These are phyloP conservation scores for Trinectes maculatus DNA, from an alignment of 2,113 vertebrate genomes.

Conservation along the genomic window DNA sequence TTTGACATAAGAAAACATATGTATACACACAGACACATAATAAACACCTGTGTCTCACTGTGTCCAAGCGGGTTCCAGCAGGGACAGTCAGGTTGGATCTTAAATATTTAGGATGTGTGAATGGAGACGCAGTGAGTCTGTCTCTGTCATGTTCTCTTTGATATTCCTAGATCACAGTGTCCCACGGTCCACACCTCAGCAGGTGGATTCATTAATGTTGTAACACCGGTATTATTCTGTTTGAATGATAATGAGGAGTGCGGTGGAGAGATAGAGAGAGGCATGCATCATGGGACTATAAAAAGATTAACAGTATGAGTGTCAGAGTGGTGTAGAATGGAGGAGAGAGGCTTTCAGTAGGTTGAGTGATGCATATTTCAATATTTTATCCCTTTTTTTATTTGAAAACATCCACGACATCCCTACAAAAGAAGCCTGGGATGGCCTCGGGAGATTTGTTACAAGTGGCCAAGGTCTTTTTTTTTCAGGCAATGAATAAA, in stretches of 20 bases:
- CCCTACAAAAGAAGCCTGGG: neutral
- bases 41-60: neutral
- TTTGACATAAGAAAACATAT: neutral
- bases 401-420: neutral
- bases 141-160: conserved; percentile 34
- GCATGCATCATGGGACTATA: neutral
- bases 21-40: no score
- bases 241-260: conserved; percentile 41
- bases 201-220: conserved; percentile 47
- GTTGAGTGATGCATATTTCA: neutral
- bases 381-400: neutral
- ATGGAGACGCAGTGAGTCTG: neutral
- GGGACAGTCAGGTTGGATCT: neutral
- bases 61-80: neutral
- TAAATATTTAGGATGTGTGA: conserved; percentile 9
- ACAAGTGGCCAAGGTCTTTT: neutral
- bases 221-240: conserved; percentile 25
- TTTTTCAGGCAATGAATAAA: neutral
- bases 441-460: neutral
- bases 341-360: neutral
- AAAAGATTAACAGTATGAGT: neutral
- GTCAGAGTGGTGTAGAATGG: neutral
- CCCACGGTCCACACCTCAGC: conserved; percentile 28
- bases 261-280: neutral
- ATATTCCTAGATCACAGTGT: conserved; percentile 44